Conservation (phyloP, 2,113 vertebrate genomes). For the Saimiri boliviensis region DNA sequence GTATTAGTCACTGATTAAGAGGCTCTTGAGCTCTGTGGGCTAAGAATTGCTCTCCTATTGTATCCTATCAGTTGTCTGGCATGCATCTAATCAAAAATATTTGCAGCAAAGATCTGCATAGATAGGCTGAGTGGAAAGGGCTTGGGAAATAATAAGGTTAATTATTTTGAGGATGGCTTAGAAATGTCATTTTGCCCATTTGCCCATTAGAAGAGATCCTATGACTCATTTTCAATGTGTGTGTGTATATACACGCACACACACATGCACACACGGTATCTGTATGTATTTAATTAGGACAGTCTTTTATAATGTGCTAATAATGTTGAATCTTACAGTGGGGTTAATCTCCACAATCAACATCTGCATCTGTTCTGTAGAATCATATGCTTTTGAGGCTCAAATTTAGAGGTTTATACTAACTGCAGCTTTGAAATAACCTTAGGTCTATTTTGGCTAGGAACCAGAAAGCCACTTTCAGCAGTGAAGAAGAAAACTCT, state of each 20-base stretch:
- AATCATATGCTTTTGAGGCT: background rate
- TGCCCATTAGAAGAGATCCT: background rate
- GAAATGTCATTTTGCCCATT: slow-evolving; percentile 3
- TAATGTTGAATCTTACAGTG: background rate
- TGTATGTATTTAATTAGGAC: background rate
- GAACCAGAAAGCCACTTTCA: background rate
- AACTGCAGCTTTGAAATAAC: background rate
- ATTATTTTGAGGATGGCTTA: background rate
- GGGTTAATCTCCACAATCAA: background rate
- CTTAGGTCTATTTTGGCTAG: background rate
- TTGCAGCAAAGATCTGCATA: background rate
- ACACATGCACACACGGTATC: too few relatives aligned
- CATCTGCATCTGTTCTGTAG: background rate
- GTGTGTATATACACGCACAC: background rate
- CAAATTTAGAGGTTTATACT: background rate
- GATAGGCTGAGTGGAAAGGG: background rate
- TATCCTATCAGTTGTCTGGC: background rate
- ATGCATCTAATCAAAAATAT: background rate
- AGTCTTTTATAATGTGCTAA: background rate
- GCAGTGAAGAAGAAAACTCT: background rate
- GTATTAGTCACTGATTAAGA: slow-evolving; percentile 49
- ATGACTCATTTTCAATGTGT: background rate
- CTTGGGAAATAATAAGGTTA: background rate
- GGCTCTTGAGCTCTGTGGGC: slow-evolving; percentile 59
- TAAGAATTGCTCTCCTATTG: slow-evolving; percentile 24